Base-by-base conservation (phyloP, 2,888 invertebrate species). In the Phyllotreta striolata region DNA sequence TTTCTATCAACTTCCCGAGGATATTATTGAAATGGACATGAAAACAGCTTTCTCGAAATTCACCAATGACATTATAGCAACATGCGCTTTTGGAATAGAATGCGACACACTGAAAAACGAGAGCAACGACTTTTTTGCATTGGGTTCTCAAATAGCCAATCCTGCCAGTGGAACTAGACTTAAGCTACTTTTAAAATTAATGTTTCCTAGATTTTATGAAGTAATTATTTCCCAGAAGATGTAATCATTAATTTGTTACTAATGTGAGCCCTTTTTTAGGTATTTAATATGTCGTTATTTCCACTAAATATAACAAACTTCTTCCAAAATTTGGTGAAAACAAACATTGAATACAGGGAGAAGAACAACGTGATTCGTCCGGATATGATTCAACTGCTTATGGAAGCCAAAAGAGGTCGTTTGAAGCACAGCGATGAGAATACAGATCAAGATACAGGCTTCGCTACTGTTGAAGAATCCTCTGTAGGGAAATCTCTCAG, bases 11-110 rank as follows among this genome's bases (percentile, higher is more conserved):
- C 44, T 63, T 7, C 34, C 46, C 6, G 59, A 70, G 40, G 66
- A 73, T 6, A 55, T 63, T 0, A 52, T 69, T 1, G 71, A 72
- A 34, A 13, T 72, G 6, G 76, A 76, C 62, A 62, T 74, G 55
- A 76, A 74, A 44, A 66, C 86, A 57, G 59, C 83, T 1, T 82
- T 84, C 55, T 83, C 84, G 1, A 81, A 86, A 1, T 87, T 84
- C 68, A 83, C 86, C 0, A 87, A 83, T 71, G 88, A 88, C 73
- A 85, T 87, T 12, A 87, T 88, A 12, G 87, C 87, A 0, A 84
- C 84, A 0, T 80, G 83, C 1, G 86, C 84, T 0, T 87, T 87
- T 66, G 88, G 87, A 0, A 79, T 86, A 0, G 78, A 83, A 64
- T 82, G 85, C 0, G 83, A 88, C 74, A 87, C 88, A 0, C 64